Evolutionary conservation across 2,113 vertebrate genomes (phyloP).

Genomic region (Semnornis frantzii): DNA sequence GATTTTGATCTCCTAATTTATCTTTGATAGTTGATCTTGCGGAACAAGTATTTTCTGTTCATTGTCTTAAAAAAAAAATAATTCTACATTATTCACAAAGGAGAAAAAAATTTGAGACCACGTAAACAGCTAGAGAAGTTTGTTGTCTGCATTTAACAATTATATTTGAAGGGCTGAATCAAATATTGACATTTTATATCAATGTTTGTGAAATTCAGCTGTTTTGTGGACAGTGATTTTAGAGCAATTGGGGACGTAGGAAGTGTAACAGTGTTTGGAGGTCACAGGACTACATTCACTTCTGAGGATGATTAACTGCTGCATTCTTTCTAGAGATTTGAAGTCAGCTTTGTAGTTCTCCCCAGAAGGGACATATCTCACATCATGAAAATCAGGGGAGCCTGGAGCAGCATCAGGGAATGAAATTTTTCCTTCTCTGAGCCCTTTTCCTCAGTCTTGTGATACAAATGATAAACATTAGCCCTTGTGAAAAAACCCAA

Average conservation of each 20-base stretch:
- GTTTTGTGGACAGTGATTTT: not conserved
- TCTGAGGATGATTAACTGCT: not conserved
- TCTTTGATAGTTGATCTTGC: not conserved
- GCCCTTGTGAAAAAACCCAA: not conserved
- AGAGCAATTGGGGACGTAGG: not conserved
- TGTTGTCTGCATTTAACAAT: not conserved
- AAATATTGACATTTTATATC: not conserved
- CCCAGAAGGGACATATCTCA: not conserved
- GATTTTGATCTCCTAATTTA: not conserved
- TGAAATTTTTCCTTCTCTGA: not conserved
- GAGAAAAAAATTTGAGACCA: not conserved
- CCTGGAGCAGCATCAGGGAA: not conserved
- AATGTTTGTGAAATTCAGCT: not conserved
- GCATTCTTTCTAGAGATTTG: not conserved
- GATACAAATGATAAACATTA: not conserved
- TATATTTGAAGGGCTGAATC: not conserved
- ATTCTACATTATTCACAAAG: not conserved
- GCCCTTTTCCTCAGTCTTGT: not conserved
- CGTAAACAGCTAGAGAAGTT: not conserved
- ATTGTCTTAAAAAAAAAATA: not conserved
- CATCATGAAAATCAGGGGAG: not conserved
- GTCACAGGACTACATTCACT: not conserved
- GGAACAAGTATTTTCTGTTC: not conserved
- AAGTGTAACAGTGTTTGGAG: not conserved
- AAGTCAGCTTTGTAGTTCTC: not conserved